Evolutionary conservation across 2,113 vertebrate genomes (phyloP).

Genomic region (Callipepla californica): DNA sequence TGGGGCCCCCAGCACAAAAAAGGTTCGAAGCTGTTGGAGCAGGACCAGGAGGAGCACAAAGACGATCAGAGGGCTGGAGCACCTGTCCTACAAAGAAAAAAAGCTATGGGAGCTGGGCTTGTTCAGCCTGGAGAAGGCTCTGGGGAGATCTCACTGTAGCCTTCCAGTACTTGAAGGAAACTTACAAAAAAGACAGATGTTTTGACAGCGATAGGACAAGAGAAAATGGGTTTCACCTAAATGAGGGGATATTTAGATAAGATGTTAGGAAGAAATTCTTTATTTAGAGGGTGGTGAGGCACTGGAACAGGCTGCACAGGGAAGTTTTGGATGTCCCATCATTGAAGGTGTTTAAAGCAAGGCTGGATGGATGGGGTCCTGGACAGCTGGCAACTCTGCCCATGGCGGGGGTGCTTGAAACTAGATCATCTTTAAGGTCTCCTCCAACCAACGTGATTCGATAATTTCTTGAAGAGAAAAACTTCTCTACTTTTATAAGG

Average conservation of each 20-base stretch:
- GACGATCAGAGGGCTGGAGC: not conserved
- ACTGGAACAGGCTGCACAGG: not conserved
- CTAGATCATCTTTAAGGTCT: not conserved
- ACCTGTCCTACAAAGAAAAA: not conserved
- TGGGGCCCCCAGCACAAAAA: not conserved
- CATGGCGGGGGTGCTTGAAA: not conserved
- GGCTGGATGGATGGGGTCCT: not conserved
- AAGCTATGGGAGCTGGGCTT: not conserved
- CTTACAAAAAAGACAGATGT: not conserved
- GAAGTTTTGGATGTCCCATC: not conserved
- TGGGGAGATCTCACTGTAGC: not conserved
- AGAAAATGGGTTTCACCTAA: not conserved
- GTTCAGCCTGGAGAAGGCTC: not conserved
- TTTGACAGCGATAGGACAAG: not conserved
- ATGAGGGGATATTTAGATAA: not conserved
- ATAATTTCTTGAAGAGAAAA: not conserved
- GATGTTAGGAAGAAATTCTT: too few relatives aligned
- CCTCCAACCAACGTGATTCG: not conserved
- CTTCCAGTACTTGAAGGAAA: not conserved
- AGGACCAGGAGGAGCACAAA: not conserved
- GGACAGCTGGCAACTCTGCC: not conserved
- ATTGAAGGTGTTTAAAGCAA: not conserved
- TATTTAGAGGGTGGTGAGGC: not conserved
- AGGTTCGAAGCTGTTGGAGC: not conserved
- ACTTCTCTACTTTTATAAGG: not conserved